Percentiles rank a stretch among this genome's conserved stretches.
Evolutionary conservation across 2,113 vertebrate species (phyloP).

Genomic region (Todiramphus chloris): DNA sequence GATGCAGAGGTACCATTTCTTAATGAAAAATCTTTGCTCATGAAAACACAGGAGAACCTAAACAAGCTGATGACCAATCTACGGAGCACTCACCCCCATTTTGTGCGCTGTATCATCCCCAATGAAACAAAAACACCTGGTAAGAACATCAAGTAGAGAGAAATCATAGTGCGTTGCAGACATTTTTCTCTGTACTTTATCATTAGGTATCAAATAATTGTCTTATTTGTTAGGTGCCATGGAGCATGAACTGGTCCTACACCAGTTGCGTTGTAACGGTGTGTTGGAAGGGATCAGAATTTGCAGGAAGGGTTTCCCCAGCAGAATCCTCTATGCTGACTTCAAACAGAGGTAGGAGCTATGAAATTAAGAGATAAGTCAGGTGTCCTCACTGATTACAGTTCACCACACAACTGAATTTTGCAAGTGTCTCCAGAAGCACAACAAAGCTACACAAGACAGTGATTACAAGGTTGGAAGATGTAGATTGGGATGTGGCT

Average conservation of each 20-base stretch:
- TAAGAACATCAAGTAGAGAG: background rate
- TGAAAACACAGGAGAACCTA: slow-evolving; percentile 81
- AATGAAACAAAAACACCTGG: slow-evolving; percentile 39
- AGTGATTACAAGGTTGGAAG: background rate
- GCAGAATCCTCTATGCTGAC: slow-evolving; percentile 24
- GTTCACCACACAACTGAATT: background rate
- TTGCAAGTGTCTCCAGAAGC: background rate
- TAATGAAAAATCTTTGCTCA: background rate
- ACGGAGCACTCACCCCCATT: slow-evolving; percentile 17
- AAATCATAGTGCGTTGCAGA: background rate
- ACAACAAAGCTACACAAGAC: background rate
- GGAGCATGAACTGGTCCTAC: slow-evolving; percentile 85
- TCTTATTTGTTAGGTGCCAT: slow-evolving; percentile 75
- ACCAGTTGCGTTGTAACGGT: slow-evolving; percentile 79
- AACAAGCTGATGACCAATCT: slow-evolving; percentile 73
- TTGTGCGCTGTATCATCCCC: slow-evolving; percentile 37
- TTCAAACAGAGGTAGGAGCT: slow-evolving; percentile 91
- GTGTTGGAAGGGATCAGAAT: slow-evolving; percentile 73
- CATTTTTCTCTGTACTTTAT: background rate
- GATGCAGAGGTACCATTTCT: background rate
- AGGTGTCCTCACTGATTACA: background rate
- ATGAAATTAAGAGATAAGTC: background rate
- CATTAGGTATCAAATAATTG: background rate
- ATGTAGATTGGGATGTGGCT: background rate
- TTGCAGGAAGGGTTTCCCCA: slow-evolving; percentile 19